A percentile compares a stretch with the other conserved stretches of the same genome.
These are phyloP conservation scores for Camelus bactrianus DNA, from an alignment of 2,113 vertebrate species.

Conservation along the genomic window DNA sequence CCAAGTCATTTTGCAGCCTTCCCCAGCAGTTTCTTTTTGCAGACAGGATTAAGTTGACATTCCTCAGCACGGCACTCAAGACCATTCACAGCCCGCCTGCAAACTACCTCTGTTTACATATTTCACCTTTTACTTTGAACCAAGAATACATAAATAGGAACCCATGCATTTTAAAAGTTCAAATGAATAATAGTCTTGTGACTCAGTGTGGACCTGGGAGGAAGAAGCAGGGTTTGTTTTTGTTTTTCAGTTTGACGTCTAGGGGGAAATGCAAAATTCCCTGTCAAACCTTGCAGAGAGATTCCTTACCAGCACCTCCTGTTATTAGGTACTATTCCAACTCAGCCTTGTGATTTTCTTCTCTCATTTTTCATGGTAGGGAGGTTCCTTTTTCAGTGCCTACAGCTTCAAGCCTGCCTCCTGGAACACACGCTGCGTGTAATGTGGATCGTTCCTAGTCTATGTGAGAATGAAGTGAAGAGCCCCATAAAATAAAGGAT, in stretches of 20 bases:
- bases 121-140: constrained; percentile 53
- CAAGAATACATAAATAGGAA: not conserved
- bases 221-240: not conserved
- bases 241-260: not conserved
- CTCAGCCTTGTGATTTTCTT: no score
- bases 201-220: not conserved
- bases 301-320: not conserved
- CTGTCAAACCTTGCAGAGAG: not conserved
- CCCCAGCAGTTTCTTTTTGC: not conserved
- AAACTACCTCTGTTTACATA: not conserved
- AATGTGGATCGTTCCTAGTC: no score
- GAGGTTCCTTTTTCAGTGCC: no score
- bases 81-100: not conserved
- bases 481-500: no score
- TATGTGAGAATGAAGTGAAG: no score
- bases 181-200: not conserved
- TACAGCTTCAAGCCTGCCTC: no score
- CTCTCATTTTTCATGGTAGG: no score
- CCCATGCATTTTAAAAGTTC: not conserved
- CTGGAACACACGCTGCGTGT: no score
- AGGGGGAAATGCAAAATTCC: not conserved
- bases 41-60: not conserved
- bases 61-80: not conserved
- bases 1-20: not conserved
- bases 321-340: not conserved